Evolutionary conservation across 2,888 invertebrate genomes (phyloP).

Genomic region (Sarcophaga caerulescens): DNA sequence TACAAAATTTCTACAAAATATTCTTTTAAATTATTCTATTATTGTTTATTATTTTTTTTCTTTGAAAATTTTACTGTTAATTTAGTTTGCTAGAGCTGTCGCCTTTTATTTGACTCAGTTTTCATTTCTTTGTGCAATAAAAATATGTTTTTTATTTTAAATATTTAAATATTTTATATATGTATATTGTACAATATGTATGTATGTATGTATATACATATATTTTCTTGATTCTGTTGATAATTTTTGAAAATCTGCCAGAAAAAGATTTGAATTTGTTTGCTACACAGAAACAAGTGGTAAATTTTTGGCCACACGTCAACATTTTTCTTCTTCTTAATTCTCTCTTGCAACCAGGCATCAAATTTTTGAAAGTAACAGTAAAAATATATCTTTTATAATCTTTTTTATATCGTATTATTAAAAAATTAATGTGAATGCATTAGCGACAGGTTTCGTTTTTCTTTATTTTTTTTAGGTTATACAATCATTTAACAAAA

Average conservation of each 20-base stretch:
- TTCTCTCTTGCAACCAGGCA: conserved; percentile 52
- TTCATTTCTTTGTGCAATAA: conserved; percentile 24
- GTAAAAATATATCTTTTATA: conserved; percentile 1
- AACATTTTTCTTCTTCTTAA: conserved; percentile 23
- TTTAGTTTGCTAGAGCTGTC: conserved; percentile 14
- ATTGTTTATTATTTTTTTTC: not conserved
- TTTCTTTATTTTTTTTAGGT: not conserved
- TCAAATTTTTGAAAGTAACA: conserved; percentile 42
- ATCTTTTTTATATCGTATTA: not conserved
- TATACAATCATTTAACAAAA: not conserved
- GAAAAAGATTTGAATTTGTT: conserved; percentile 69
- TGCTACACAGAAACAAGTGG: conserved; percentile 69
- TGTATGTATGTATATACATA: not conserved
- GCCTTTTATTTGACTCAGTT: conserved; percentile 27
- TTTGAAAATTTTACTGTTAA: conserved; percentile 28
- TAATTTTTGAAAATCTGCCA: conserved; percentile 75
- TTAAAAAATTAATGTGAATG: not conserved
- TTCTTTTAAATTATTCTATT: not conserved
- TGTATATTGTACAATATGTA: not conserved
- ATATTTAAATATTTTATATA: conserved; percentile 27
- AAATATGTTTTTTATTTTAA: conserved; percentile 28
- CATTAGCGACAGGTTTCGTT: not conserved
- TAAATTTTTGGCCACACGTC: conserved; percentile 65
- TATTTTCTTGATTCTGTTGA: conserved; percentile 44
- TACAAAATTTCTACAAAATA: not conserved